Evolutionary conservation across 2,113 vertebrate genomes (phyloP).

Genomic region (Microtus pennsylvanicus): DNA sequence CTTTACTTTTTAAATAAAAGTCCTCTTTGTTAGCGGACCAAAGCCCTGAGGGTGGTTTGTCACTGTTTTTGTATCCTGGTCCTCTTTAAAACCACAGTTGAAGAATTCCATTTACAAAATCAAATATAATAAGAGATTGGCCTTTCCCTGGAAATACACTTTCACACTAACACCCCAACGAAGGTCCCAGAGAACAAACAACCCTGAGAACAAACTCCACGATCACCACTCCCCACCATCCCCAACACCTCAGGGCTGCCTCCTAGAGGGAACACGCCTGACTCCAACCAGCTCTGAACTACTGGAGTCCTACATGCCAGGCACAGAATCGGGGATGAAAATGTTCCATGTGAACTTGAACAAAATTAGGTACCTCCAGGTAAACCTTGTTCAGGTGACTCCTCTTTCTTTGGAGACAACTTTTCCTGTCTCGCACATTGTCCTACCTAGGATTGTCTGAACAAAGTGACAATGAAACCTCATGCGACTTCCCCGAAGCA

Average conservation of each 20-base stretch:
- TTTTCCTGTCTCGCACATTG: background rate
- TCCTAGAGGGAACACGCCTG: background rate
- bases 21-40: constrained; percentile 80
- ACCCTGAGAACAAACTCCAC: background rate
- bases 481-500: background rate
- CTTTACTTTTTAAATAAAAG: constrained; percentile 85
- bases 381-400: background rate
- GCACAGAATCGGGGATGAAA: background rate
- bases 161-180: background rate
- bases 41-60: constrained; percentile 60
- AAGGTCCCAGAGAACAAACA: background rate
- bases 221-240: fast-evolving
- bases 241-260: fast-evolving
- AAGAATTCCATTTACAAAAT: constrained; percentile 74
- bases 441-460: background rate
- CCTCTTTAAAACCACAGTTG: constrained; percentile 74
- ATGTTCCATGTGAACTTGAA: background rate
- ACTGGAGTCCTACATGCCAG: background rate
- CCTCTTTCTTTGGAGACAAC: background rate
- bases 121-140: constrained; percentile 53
- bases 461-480: background rate
- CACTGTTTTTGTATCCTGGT: constrained; percentile 55
- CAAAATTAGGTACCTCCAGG: background rate
- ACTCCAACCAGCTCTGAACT: background rate
- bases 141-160: constrained; percentile 49